Conservation (phyloP, 2,113 vertebrate genomes). For the Xyliphius kryptos region DNA sequence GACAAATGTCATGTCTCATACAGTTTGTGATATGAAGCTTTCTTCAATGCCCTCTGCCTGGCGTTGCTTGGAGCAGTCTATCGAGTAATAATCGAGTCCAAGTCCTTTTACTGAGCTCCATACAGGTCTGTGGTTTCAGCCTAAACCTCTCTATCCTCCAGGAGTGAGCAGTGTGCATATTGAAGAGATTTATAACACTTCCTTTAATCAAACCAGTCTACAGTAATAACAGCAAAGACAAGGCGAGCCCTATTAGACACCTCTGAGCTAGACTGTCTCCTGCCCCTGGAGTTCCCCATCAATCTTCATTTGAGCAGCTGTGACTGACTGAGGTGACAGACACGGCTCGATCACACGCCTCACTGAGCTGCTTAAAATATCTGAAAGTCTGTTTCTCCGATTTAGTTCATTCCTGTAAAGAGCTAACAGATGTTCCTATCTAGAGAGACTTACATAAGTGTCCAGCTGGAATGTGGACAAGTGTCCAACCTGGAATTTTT, state of each 20-base stretch:
- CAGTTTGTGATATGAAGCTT: too few species aligned
- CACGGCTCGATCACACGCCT: constrained; percentile 2
- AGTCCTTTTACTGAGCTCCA: too few species aligned
- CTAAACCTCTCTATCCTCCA: too few species aligned
- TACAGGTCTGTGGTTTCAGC: too few species aligned
- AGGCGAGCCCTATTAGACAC: constrained; percentile 3
- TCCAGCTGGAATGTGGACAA: too few species aligned
- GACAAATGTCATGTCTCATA: too few species aligned
- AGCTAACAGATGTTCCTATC: not conserved
- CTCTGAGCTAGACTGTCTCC: constrained; percentile 15
- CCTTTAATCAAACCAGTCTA: constrained; percentile 12
- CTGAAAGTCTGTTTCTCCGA: not conserved
- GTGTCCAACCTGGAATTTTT: too few species aligned
- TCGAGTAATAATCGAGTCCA: too few species aligned
- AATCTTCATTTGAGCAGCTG: constrained; percentile 19
- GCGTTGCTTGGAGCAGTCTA: too few species aligned
- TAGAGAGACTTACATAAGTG: too few species aligned
- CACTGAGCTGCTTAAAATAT: not conserved
- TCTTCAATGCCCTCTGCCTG: too few species aligned
- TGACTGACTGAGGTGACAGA: constrained; percentile 22
- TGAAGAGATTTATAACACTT: constrained; percentile 21
- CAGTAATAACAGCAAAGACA: constrained; percentile 11
- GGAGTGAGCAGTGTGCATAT: constrained; percentile 1
- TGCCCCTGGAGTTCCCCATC: constrained; percentile 9
- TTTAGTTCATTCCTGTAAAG: not conserved